Evolutionary conservation across 2,113 vertebrate species (phyloP), one percentile per base, ranked within the genome.

Genomic region (Australoheros scitulus): DNA sequence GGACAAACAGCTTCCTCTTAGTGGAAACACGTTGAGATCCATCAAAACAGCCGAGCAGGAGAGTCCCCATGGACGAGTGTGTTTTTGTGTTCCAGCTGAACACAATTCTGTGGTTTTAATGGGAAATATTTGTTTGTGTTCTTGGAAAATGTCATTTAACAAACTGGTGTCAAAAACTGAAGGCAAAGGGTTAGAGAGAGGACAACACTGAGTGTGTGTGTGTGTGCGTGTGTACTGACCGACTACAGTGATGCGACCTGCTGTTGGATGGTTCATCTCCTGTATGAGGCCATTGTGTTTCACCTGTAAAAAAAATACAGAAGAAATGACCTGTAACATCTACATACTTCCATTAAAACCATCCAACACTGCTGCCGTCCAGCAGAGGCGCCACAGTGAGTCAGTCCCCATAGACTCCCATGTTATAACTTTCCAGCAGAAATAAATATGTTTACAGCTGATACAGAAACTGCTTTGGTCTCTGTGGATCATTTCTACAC

Each of bases 231-330:
- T 3, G 41, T 3, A 47, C 96, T 94, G 85, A 99, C 97, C 98
- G 93, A 97, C 96, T 55, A 99, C 96, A 82, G 94, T 75, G 88
- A 99, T 96, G 76, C 77, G 95, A 87, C 98, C 98, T 80, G 95
- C 96, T 41, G 96, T 97, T 0, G 97, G 97, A 93, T 99, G 98
- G 63, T 95, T 90, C 96, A 99, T 97, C 91, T 97, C 96, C 96
- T 97, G 96, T 36, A 99, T 83, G 17, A 99, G 97, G 4, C 91
- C 94, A 93, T 99, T 99, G 93, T 98, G 96, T 74, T 96, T 92
- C 82, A 99, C 98, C 98, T 99, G 93, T 47, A 91, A 92, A 85
- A 81, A 81, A 9, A 92, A 75, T 47, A 59, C 22, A 24, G 52
- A 47, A 29, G 22, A 13, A 11, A 8, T n/a, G 3, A 52, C 17